Base-by-base conservation (phyloP, 2,888 invertebrate species). In the Trachelus troglodyta region DNA sequence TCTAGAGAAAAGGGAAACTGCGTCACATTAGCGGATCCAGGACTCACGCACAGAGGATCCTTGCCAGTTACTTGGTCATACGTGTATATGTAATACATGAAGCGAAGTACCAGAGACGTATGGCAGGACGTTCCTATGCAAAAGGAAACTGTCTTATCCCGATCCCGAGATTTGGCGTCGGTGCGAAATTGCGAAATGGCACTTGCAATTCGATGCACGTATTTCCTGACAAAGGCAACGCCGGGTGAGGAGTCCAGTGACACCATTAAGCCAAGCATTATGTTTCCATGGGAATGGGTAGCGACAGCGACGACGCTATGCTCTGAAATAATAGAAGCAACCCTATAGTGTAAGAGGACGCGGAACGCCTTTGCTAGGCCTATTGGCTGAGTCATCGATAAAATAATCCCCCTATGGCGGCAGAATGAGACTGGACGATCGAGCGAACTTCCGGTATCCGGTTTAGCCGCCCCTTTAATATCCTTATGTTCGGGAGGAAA, bases 161-260 rank as follows among this genome's bases (percentile, higher is more conserved):
- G 23, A 56, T 23, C 56, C 9, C 9, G 56, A 56, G 56, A 56
- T 56, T 56, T 56, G 56, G 23, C 56, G 56, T 56, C 23, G 15
- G 56, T 56, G 23, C 56, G 56, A 40, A 40, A 40, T 40, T 15
- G 40, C 40, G 40, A 56, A 56, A 56, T 1, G 56, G 56, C 56
- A 23, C 76, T 75, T 75, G 71, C 79, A 74, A 83, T 80, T 79
- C 79, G 71, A 76, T 30, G 34, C 81, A 80, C 80, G 80, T 83
- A 79, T 80, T 75, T 74, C 78, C 34, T 77, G 56, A 56, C 56
- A 56, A 56, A 23, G 56, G 56, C 56, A 23, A 56, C 23, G 56
- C 9, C 56, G 56, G 23, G 23, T 56, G 23, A 56, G 56, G 56
- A 23, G 56, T 56, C 56, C 56, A 56, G 56, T 56, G 56, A 56